These are phyloP conservation scores for Coenobita brevimanus DNA, from an alignment of 1,140 invertebrate species.

Conservation along the genomic window DNA sequence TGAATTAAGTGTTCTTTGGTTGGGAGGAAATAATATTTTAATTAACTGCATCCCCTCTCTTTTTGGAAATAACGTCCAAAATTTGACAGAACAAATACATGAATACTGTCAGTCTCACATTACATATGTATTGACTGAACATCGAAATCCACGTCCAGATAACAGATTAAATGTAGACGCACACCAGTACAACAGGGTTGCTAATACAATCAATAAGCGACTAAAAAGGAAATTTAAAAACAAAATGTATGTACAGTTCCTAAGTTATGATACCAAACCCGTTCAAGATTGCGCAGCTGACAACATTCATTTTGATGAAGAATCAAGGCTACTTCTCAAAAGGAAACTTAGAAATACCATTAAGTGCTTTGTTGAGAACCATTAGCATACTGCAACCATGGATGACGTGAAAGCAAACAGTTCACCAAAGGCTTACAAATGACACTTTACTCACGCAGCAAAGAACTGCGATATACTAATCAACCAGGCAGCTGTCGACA, in stretches of 20 bases:
- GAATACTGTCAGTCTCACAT: too few relatives aligned
- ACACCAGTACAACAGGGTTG: neutral
- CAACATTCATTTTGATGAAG: slow-evolving; percentile 1
- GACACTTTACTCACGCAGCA: neutral
- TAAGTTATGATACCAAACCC: neutral
- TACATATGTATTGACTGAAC: too few relatives aligned
- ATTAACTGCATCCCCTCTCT: too few relatives aligned
- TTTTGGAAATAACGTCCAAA: too few relatives aligned
- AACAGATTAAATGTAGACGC: neutral
- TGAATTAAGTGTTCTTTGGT: too few relatives aligned
- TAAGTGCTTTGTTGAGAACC: neutral
- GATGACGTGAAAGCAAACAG: neutral
- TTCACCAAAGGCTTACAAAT: neutral
- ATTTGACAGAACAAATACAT: too few relatives aligned
- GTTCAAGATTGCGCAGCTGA: neutral
- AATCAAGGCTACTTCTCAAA: neutral
- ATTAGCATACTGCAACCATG: neutral
- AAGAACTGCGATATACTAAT: neutral
- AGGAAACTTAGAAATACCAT: neutral
- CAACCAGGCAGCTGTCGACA: neutral
- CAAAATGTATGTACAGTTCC: neutral
- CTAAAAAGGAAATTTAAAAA: slow-evolving; percentile 14
- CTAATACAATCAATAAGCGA: neutral
- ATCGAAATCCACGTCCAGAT: too few relatives aligned
- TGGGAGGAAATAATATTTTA: too few relatives aligned